Conservation (phyloP, 2,113 vertebrate species). For the Sapajus apella region DNA sequence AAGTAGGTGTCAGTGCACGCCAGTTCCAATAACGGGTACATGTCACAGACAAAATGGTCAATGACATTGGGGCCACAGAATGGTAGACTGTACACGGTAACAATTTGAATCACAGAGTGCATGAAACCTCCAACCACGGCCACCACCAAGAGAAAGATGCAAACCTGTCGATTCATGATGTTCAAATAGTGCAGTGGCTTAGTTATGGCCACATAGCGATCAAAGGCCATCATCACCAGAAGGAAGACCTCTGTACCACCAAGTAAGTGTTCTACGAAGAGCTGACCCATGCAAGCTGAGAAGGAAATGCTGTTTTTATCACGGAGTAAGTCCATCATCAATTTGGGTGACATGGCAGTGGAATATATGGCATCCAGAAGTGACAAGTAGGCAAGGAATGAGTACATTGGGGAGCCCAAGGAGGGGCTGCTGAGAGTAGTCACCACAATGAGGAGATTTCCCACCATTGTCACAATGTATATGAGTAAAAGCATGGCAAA, state of each 20-base stretch:
- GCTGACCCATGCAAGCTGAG: constrained; percentile 59
- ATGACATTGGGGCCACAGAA: constrained; percentile 65
- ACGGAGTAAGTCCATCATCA: constrained; percentile 40
- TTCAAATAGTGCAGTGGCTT: constrained; percentile 56
- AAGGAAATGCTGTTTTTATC: constrained; percentile 57
- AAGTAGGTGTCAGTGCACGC: too few species aligned
- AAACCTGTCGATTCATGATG: constrained; percentile 47
- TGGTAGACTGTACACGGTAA: constrained; percentile 38
- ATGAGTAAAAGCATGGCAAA: constrained; percentile 61
- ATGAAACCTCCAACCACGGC: constrained; percentile 31
- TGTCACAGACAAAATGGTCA: neutral
- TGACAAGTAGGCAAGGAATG: constrained; percentile 22
- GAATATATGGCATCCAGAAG: constrained; percentile 58
- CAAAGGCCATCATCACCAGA: constrained; percentile 61
- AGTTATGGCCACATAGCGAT: constrained; percentile 67
- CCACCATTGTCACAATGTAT: constrained; percentile 52
- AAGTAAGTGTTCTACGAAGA: constrained; percentile 59
- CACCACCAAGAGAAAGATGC: neutral
- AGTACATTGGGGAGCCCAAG: constrained; percentile 38
- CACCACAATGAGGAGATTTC: constrained; percentile 58
- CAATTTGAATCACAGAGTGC: constrained; percentile 9
- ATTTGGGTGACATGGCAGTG: constrained; percentile 48
- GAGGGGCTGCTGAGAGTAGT: neutral
- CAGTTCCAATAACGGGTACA: too few species aligned
- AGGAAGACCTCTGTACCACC: constrained; percentile 67